Percentiles rank a stretch among this genome's conserved stretches.
Conservation (phyloP, 2,797 vertebrate genomes). For the Mus caroli region DNA sequence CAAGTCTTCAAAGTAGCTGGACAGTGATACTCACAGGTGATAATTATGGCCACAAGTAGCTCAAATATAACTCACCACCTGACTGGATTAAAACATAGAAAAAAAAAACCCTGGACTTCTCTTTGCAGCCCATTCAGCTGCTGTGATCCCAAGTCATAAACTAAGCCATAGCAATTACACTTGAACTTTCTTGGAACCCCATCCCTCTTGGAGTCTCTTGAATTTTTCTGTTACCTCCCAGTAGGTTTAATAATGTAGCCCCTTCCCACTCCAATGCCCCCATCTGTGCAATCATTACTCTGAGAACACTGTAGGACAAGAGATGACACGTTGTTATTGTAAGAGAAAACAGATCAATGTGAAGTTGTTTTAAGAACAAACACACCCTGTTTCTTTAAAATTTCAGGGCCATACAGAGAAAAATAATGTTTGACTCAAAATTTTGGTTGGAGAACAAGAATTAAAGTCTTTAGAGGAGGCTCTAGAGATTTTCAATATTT, state of each 20-base stretch:
- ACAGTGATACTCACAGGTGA: background rate
- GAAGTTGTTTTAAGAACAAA: constrained; percentile 40
- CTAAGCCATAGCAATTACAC: background rate
- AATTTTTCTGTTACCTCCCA: background rate
- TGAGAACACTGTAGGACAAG: background rate
- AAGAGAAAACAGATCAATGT: background rate
- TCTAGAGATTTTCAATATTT: constrained; percentile 71
- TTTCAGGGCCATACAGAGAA: constrained; percentile 20
- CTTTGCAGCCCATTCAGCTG: background rate
- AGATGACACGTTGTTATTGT: background rate
- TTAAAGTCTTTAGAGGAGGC: constrained; percentile 50
- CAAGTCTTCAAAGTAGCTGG: background rate
- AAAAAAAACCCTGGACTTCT: background rate
- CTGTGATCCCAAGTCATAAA: background rate
- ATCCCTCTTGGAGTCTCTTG: background rate
- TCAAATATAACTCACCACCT: background rate
- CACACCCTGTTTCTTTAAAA: constrained; percentile 60
- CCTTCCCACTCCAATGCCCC: background rate
- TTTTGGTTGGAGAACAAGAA: constrained; percentile 17
- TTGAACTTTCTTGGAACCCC: background rate
- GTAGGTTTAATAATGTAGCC: background rate
- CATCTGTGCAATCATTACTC: background rate
- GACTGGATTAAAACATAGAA: background rate
- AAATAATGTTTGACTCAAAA: constrained; percentile 14
- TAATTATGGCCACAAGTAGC: background rate